Evolutionary conservation across 2,113 vertebrate genomes (phyloP).

Genomic region (Taurulus bubalis): DNA sequence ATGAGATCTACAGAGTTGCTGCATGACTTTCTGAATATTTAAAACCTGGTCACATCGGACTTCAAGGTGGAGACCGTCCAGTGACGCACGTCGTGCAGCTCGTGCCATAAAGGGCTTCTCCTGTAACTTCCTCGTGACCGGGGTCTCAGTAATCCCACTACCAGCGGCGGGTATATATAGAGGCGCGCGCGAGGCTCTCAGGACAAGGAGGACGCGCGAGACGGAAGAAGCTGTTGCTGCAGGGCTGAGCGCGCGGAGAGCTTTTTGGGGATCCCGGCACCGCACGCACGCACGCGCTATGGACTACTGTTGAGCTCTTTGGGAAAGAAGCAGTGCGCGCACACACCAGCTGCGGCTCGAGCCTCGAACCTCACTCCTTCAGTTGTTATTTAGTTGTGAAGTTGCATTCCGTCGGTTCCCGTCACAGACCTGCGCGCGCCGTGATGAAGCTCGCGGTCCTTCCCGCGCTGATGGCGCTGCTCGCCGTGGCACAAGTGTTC

Average conservation of each 20-base stretch:
- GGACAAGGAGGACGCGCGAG: constrained; percentile 51
- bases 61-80: background rate
- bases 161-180: constrained; percentile 82
- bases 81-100: constrained; percentile 30
- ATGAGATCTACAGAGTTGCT: no score
- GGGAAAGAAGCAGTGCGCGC: constrained; percentile 16
- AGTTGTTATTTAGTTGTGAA: background rate
- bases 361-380: no score
- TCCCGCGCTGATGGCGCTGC: constrained; percentile 83
- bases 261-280: background rate
- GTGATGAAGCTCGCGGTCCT: constrained; percentile 89
- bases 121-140: background rate
- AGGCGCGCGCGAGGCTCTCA: constrained; percentile 39
- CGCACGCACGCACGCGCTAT: constrained; percentile 46
- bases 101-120: background rate
- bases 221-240: constrained; percentile 3
- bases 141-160: constrained; percentile 14
- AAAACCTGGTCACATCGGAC: background rate
- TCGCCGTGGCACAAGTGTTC: constrained; percentile 84
- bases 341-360: background rate
- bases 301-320: constrained; percentile 64
- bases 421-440: background rate
- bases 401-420: background rate
- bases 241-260: constrained; percentile 39
- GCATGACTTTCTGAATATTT: background rate